Base-by-base conservation (phyloP, 2,113 vertebrate genomes). In the Cyprichromis sp. region DNA sequence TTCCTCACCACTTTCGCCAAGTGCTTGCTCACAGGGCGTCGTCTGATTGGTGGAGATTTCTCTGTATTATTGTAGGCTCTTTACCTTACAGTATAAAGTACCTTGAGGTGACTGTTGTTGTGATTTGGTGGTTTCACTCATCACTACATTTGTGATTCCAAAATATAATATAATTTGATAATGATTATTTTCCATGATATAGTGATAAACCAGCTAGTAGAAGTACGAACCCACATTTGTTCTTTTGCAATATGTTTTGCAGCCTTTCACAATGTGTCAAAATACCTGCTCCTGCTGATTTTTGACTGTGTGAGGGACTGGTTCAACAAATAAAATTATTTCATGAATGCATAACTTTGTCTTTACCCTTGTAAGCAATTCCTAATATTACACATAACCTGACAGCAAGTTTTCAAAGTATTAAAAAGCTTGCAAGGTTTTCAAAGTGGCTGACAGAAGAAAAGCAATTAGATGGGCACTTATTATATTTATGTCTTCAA, bases 91-190 rank as follows among this genome's bases (percentile, higher is more conserved):
- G 34, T 66, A 13, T 13, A 66, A 66, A 38, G 17, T 3, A 38
- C 61, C 34, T 66, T 2, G 61, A 66, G 34, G 34, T 38, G 19
- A 66, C 61, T 66, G 9, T 11, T 66, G 61, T 38, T 38, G 61
- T 66, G 63, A 40, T 59, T 59, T 59, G 0, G 24, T 59, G 55
- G 24, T 59, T 29, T 59, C 24, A 61, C 0, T 63, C 59, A 36
- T 71, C 36, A 40, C n/a, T 40, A 71, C 0, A 71, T 42, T 71
- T 71, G 63, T 40, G 12, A 40, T 68, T 68, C 19, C 63, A 68
- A 68, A 40, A 8, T 68, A 40, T 68, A 68, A 24, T 21, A 38
- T 24, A 40, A 7, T 40, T 40, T 68, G 63, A 26, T 45, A 71
- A 14, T 45, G 3, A 9, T 24, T 73, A 26, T 45, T 45, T 66